Percentiles rank a stretch among this genome's conserved stretches.
phyloP scores from a whole-genome alignment of 2,113 vertebrate genomes.

The Caretta caretta region DNA sequence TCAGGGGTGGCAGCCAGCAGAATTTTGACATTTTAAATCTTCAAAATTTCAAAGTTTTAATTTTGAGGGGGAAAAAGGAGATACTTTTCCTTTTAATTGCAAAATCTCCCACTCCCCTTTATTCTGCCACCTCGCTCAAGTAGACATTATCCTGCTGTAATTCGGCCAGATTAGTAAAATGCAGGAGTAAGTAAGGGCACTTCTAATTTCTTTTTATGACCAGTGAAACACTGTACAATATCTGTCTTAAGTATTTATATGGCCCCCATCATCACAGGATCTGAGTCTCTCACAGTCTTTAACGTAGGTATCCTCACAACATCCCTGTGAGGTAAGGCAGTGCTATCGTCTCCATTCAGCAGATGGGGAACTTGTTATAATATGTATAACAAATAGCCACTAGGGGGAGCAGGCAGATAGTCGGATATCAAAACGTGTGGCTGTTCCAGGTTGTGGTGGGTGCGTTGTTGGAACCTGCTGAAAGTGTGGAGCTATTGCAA shows the following conservation, averaged over 20 bases:
- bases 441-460: not conserved
- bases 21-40: not conserved
- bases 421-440: not conserved
- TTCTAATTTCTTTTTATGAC: not conserved
- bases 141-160: not conserved
- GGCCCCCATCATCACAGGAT: not conserved
- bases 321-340: not conserved
- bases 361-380: not conserved
- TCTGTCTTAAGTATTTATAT: constrained; percentile 13
- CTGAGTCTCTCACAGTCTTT: not conserved
- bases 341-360: not conserved
- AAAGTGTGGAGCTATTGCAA: not conserved
- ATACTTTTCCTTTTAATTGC: not conserved
- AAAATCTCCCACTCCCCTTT: not conserved
- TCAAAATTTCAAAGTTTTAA: not conserved
- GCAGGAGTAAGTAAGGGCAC: not conserved
- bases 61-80: not conserved
- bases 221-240: not conserved
- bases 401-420: not conserved
- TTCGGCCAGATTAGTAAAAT: not conserved
- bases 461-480: not conserved
- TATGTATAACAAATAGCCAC: not conserved
- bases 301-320: not conserved
- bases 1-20: not conserved
- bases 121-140: not conserved